These are phyloP conservation scores for Cancer borealis DNA, from an alignment of 2,888 invertebrate species.

Conservation along the genomic window DNA sequence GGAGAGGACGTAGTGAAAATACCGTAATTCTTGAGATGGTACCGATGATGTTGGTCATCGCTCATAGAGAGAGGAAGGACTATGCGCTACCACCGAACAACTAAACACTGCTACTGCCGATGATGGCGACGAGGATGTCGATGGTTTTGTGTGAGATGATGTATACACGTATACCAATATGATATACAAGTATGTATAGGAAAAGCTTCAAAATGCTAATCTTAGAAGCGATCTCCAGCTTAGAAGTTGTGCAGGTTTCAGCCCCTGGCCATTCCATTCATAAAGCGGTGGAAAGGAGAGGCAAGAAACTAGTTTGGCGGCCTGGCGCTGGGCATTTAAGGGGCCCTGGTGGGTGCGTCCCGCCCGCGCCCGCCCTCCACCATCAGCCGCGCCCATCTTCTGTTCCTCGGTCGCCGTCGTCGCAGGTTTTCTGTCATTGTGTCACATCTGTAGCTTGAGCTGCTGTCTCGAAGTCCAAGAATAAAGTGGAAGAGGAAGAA, in stretches of 20 bases:
- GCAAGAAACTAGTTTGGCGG: slow-evolving; percentile 31
- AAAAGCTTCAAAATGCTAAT: background rate
- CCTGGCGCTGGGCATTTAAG: slow-evolving; percentile 14
- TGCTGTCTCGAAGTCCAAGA: background rate
- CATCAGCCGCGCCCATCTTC: background rate
- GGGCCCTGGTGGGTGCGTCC: slow-evolving; percentile 31
- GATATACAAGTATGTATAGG: background rate
- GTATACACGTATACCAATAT: background rate
- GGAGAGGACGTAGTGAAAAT: background rate
- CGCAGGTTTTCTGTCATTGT: background rate
- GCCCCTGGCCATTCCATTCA: slow-evolving; percentile 41
- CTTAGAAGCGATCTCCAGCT: background rate
- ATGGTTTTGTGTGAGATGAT: background rate
- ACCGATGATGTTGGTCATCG: background rate
- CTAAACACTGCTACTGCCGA: no score
- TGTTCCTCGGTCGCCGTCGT: background rate
- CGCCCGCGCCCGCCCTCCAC: no score
- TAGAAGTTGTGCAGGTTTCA: background rate
- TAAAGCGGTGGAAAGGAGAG: slow-evolving; percentile 36
- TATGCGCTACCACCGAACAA: background rate
- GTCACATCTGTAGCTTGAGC: background rate
- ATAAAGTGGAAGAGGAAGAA: background rate
- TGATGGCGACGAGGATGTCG: background rate
- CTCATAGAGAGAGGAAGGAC: background rate
- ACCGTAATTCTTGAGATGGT: background rate